Evolutionary conservation across 2,113 vertebrate species (phyloP).

Genomic region (Phainopepla nitens): DNA sequence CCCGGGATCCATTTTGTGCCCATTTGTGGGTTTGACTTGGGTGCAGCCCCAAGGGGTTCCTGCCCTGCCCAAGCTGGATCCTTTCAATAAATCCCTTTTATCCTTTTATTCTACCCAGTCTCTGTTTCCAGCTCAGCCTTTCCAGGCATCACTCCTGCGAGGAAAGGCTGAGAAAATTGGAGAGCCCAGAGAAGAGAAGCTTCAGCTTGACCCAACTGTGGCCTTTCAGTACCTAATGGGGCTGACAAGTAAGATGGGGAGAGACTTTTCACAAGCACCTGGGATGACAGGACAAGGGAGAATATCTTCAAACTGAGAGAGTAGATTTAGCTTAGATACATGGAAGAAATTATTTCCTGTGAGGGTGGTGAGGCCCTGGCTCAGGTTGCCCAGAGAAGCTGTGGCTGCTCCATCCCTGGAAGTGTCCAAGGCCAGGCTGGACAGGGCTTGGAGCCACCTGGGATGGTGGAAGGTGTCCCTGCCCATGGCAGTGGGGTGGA

Average conservation of each 20-base stretch:
- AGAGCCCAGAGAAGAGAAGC: background rate
- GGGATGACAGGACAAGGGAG: background rate
- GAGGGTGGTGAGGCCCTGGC: background rate
- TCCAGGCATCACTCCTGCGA: too few relatives aligned
- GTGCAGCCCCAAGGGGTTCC: too few relatives aligned
- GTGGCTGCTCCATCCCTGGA: background rate
- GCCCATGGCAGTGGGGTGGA: background rate
- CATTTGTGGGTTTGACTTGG: too few relatives aligned
- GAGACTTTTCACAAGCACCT: background rate
- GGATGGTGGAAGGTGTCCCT: background rate
- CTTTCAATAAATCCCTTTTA: too few relatives aligned
- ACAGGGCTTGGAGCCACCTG: accelerated
- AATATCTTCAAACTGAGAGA: background rate
- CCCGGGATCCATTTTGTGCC: too few relatives aligned
- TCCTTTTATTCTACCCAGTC: too few relatives aligned
- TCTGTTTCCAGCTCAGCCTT: too few relatives aligned
- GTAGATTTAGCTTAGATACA: background rate
- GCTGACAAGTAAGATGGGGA: background rate
- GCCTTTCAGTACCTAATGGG: background rate
- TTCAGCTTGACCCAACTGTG: background rate
- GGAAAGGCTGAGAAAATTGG: background rate
- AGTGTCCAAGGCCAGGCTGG: background rate
- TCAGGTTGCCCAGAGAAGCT: background rate
- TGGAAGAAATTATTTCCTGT: background rate
- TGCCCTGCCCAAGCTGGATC: too few relatives aligned